Evolutionary conservation across 2,888 invertebrate species (phyloP).

Genomic region (Leptopilina syphax): DNA sequence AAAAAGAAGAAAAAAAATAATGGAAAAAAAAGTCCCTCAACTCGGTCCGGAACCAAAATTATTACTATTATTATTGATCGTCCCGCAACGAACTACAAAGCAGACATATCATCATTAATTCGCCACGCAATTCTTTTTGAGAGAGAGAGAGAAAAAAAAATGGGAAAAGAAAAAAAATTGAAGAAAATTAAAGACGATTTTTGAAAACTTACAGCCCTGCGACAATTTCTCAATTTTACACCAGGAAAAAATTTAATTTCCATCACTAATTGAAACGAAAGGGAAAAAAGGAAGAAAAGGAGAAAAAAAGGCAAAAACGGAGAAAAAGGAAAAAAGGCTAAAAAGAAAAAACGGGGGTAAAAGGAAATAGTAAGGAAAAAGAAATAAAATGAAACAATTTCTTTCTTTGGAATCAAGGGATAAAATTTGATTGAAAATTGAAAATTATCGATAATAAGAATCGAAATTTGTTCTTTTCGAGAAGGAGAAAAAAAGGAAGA

Average conservation of each 20-base stretch:
- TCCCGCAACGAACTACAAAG: slow-evolving; percentile 55
- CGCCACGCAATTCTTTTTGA: slow-evolving; percentile 48
- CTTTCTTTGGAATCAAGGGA: too few species aligned
- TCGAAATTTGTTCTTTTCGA: too few species aligned
- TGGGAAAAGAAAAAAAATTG: too few species aligned
- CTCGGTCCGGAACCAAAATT: slow-evolving; percentile 48
- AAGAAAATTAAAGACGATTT: slow-evolving; percentile 4
- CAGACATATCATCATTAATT: slow-evolving; percentile 57
- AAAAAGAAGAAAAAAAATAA: background rate
- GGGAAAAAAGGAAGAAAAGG: too few species aligned
- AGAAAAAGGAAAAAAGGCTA: too few species aligned
- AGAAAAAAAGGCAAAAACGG: background rate
- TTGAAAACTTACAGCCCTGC: slow-evolving; percentile 24
- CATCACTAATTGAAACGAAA: background rate
- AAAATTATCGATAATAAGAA: too few species aligned
- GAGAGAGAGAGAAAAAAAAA: too few species aligned
- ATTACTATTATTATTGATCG: slow-evolving; percentile 42
- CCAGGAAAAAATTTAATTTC: background rate
- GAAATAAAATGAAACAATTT: too few species aligned
- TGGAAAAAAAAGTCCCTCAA: slow-evolving; percentile 43
- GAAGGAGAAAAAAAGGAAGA: too few species aligned
- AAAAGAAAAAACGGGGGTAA: too few species aligned
- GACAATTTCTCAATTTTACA: slow-evolving; percentile 10
- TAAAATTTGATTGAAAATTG: too few species aligned
- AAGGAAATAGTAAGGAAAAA: too few species aligned